Base-by-base conservation (phyloP, 2,888 invertebrate genomes). In the Mycalesis mineus region DNA sequence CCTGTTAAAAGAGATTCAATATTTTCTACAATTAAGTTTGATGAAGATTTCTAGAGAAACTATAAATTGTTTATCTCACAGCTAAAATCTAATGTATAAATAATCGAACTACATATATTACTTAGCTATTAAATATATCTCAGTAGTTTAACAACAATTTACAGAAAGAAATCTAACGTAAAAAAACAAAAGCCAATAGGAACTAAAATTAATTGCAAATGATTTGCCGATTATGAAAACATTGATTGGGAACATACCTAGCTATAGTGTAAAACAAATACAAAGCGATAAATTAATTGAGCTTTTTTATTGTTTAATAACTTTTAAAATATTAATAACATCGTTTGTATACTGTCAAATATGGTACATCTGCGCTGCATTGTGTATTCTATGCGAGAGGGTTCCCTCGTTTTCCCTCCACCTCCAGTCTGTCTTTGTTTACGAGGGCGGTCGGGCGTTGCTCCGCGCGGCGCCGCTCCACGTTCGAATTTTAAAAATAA, bases 361-460 rank as follows among this genome's bases (percentile, higher is more conserved):
- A 13, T 13, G 13, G n/a, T 13, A 33, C 47, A 47, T 47, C 47
- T 47, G 39, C 36, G 22, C 71, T 69, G 65, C 69, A 42, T 73
- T 73, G 77, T 72, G 78, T 78, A 75, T 72, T 83, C 83, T 84
- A 67, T 82, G 82, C 65, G 74, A 71, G 73, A 75, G 75, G 77
- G 74, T 71, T 72, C 73, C 74, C 76, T 72, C 72, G 69, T 68
- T 69, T 72, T 68, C 71, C 71, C 75, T 71, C 76, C 73, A 58
- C 74, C 71, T 76, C 70, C 83, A 88, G 88, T 88, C 82, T 73
- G 78, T 76, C 81, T 79, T 79, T 80, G 82, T 80, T 76, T 72
- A 74, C 76, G 75, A 71, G 78, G 74, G 75, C 69, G 80, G 66
- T 66, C 78, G 83, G 82, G 73, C 82, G 86, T 80, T 75, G 76